A percentile compares a stretch with the other conserved stretches of the same genome.
phyloP scores from a whole-genome alignment of 2,113 vertebrate species.

The Syrmaticus mikado region DNA sequence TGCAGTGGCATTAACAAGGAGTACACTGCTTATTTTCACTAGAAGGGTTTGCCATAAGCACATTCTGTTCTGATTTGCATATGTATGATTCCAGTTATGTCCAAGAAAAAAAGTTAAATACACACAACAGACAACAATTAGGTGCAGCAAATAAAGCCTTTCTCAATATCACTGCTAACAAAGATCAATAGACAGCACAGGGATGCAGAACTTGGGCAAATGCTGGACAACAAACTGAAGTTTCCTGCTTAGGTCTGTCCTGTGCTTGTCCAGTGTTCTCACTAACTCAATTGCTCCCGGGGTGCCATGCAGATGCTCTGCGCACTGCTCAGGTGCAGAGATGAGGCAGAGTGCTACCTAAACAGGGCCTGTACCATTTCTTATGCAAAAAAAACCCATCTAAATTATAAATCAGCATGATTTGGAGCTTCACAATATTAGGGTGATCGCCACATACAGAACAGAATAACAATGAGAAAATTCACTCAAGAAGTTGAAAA shows the following conservation, averaged over 20 bases:
- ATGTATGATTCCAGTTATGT: neutral
- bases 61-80: accelerated
- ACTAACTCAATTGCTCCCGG: neutral
- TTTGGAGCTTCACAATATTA: neutral
- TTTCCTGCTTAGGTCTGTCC: too few species aligned
- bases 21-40: neutral
- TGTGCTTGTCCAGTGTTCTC: neutral
- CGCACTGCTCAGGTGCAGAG: accelerated
- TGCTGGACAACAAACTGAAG: neutral
- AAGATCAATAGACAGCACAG: accelerated
- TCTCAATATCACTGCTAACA: neutral
- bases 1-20: neutral
- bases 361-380: neutral
- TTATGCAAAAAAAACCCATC: neutral
- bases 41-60: neutral
- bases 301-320: accelerated
- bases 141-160: neutral
- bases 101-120: neutral
- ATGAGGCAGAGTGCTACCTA: neutral
- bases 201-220: neutral
- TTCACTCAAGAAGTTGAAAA: accelerated
- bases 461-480: accelerated
- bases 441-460: neutral
- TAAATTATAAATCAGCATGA: accelerated
- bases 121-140: accelerated